A percentile compares a stretch with the other conserved stretches of the same genome.
phyloP scores from a whole-genome alignment of 1,140 invertebrate genomes.

The Brachionus rubens region DNA sequence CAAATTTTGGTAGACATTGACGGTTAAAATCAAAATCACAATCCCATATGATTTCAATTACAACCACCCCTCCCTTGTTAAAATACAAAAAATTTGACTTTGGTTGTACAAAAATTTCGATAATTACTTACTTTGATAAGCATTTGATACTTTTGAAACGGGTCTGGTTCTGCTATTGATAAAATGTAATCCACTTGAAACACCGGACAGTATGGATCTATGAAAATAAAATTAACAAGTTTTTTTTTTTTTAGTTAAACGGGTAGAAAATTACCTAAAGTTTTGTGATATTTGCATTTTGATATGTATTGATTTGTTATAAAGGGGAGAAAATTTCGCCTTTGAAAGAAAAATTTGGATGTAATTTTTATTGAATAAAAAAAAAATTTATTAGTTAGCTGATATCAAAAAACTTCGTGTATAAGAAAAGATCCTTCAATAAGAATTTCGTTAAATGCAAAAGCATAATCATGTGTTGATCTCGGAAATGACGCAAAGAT shows the following conservation, averaged over 20 bases:
- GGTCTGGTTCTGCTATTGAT: not conserved
- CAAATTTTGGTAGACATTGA: constrained; percentile 62
- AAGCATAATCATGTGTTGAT: too few species aligned
- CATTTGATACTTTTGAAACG: not conserved
- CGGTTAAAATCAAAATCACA: constrained; percentile 63
- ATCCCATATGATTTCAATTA: constrained; percentile 63
- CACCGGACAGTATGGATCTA: constrained; percentile 34
- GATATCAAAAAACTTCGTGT: too few species aligned
- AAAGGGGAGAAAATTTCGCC: constrained; percentile 33
- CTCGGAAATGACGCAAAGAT: too few species aligned
- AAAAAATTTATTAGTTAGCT: too few species aligned
- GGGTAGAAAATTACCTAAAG: not conserved
- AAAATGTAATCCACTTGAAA: constrained; percentile 42
- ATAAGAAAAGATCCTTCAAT: too few species aligned
- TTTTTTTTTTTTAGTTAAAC: not conserved
- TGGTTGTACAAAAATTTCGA: constrained; percentile 46
- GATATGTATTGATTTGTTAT: constrained; percentile 42
- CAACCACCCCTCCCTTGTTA: constrained; percentile 63
- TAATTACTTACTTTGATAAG: constrained; percentile 46
- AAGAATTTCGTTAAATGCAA: too few species aligned
- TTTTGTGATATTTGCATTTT: constrained; percentile 22
- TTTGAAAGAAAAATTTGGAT: constrained; percentile 6
- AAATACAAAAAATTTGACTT: constrained; percentile 51
- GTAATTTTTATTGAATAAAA: not conserved
- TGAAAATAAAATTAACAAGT: not conserved